Evolutionary conservation across 1,140 invertebrate species (phyloP).

Genomic region (Nephotettix cincticeps): DNA sequence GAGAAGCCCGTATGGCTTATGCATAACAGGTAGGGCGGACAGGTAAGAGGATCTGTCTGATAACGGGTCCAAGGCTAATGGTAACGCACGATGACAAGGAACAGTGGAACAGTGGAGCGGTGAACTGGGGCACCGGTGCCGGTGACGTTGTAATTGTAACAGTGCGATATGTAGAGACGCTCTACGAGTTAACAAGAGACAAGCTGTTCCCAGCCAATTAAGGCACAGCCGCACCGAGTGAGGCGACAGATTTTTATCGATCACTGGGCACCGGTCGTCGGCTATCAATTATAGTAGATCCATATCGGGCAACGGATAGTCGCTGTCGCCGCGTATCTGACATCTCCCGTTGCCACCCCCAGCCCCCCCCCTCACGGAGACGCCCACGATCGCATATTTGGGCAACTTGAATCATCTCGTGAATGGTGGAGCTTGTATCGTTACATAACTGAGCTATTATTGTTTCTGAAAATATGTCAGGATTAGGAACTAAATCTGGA

Average conservation of each 20-base stretch:
- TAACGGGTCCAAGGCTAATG: no score
- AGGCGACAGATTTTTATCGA: slow-evolving; percentile 30
- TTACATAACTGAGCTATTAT: no score
- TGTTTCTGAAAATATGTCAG: no score
- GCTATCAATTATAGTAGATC: slow-evolving; percentile 22
- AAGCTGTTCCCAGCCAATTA: slow-evolving; percentile 33
- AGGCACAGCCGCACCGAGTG: slow-evolving; percentile 26
- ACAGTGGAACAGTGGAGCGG: no score
- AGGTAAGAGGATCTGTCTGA: no score
- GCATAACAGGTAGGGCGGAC: no score
- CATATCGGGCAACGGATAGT: slow-evolving; percentile 17
- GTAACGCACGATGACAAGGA: no score
- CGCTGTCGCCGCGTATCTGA: slow-evolving; percentile 5
- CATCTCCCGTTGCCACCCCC: slow-evolving; percentile 5
- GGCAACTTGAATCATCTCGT: no score
- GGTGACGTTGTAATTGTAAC: background rate
- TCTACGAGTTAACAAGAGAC: background rate
- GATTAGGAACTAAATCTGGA: no score
- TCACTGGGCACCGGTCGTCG: slow-evolving; percentile 19
- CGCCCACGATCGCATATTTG: background rate
- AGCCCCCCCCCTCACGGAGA: background rate
- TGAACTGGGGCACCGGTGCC: no score
- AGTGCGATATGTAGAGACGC: slow-evolving; percentile 18
- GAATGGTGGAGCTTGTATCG: no score
- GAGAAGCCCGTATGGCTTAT: no score